Base-by-base conservation (phyloP, 2,888 invertebrate species). In the Tachina lurida region DNA sequence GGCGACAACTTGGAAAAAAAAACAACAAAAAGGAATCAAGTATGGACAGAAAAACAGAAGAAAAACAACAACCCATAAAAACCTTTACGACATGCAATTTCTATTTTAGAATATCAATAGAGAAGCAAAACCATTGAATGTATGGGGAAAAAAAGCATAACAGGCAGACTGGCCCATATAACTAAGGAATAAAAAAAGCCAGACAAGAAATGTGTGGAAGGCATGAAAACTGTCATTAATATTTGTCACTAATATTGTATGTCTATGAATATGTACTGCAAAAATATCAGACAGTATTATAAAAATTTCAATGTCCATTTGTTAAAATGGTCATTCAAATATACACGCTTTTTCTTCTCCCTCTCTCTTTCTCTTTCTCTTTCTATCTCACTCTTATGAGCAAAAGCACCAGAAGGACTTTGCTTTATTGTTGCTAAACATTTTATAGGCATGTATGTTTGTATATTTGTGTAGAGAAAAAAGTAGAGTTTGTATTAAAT, bases 201-300 rank as follows among this genome's bases (percentile, higher is more conserved):
- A 78, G 68, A 45, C 39, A 54, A 65, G n/a, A 47, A 45, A 41
- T 13, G 68, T 47, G 45, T 77, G 58, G 76, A 79, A 87, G 87
- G 88, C 84, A 87, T 86, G 88, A 87, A 88, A 87, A 87, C 86
- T 84, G 87, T 86, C 88, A 88, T 88, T 88, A 88, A 88, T 88
- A 88, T 88, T 88, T 88, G 88, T 88, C 88, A 87, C 85, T 83
- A 63, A 80, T 79, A 63, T 76, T 83, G 52, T 62, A 31, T 10
- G 71, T 43, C 74, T 58, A 75, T 68, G 60, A 83, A 62, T 47
- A n/a, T n/a, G n/a, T n/a, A 78, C 56, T 74, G 74, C 47, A 84
- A 54, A 68, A 68, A 78, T 49, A 31, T 49, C 15, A 58, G 12
- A 73, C 41, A 73, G 10, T 62, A 47, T 52, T 22, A 67, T 12